Conservation (phyloP, 64 coral and sea anemone genomes). For the Catalaphyllia jardinei region DNA sequence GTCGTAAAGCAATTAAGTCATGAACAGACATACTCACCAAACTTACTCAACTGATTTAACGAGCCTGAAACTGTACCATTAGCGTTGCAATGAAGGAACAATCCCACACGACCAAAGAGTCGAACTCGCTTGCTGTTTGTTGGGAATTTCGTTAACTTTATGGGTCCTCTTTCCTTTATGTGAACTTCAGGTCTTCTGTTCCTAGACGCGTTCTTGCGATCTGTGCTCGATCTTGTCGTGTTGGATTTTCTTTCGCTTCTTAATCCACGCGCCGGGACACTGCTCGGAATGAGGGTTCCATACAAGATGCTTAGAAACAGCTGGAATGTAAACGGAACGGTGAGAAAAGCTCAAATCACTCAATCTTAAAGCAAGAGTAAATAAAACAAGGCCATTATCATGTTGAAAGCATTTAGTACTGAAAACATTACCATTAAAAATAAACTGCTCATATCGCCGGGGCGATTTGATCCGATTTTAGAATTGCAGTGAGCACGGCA, state of each 20-base stretch:
- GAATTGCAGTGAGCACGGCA: not conserved
- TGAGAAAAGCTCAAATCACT: not conserved
- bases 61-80: slow-evolving; percentile 64
- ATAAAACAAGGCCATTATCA: not conserved
- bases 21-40: not conserved
- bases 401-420: not conserved
- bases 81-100: slow-evolving; percentile 24
- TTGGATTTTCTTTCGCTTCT: not conserved
- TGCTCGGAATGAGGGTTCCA: not conserved
- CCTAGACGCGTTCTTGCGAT: not conserved
- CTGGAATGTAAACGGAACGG: slow-evolving; percentile 1
- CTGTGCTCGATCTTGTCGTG: not conserved
- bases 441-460: slow-evolving; percentile 22
- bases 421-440: slow-evolving; percentile 14
- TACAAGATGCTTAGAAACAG: not conserved
- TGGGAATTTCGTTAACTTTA: not conserved
- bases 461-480: not conserved
- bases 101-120: slow-evolving; percentile 52
- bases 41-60: slow-evolving; percentile 12
- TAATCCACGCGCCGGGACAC: not conserved
- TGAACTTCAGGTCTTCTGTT: not conserved
- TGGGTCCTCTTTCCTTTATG: not conserved
- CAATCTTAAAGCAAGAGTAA: not conserved
- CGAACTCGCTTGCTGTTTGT: slow-evolving; percentile 27
- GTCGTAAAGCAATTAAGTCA: not conserved